phyloP scores from a whole-genome alignment of 2,113 vertebrate genomes.

The Tachysurus vachellii region DNA sequence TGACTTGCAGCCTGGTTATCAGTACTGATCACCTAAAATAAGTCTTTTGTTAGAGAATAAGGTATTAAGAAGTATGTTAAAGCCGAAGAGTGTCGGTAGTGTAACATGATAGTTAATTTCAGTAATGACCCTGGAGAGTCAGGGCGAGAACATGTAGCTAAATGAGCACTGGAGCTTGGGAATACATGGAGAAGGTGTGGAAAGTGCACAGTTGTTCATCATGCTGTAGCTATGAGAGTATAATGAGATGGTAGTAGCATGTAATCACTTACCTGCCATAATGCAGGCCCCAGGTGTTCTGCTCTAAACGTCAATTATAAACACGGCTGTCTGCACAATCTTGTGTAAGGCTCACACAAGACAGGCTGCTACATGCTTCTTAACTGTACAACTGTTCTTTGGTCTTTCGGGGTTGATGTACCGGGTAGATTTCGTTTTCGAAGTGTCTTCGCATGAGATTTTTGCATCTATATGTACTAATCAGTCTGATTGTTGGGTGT shows the following conservation, averaged over 20 bases:
- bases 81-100: not conserved
- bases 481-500: not conserved
- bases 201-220: conserved; percentile 4
- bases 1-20: not conserved
- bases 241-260: conserved; percentile 19
- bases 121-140: not conserved
- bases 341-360: not conserved
- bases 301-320: conserved; percentile 15
- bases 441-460: not conserved
- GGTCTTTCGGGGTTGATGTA: not conserved
- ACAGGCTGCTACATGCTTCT: not conserved
- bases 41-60: not conserved
- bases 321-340: not conserved
- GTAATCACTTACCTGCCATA: conserved; percentile 21
- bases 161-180: conserved; percentile 15
- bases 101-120: not conserved
- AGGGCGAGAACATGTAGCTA: conserved; percentile 5
- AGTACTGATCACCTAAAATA: not conserved
- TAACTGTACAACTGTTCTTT: not conserved
- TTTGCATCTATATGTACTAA: not conserved
- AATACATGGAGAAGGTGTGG: conserved; percentile 1
- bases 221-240: not conserved
- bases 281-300: conserved; percentile 18
- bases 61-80: not conserved
- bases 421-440: not conserved